Evolutionary conservation across 2,797 vertebrate genomes (phyloP), one percentile per base, ranked within the genome.

Genomic region (Oryzias sinensis): DNA sequence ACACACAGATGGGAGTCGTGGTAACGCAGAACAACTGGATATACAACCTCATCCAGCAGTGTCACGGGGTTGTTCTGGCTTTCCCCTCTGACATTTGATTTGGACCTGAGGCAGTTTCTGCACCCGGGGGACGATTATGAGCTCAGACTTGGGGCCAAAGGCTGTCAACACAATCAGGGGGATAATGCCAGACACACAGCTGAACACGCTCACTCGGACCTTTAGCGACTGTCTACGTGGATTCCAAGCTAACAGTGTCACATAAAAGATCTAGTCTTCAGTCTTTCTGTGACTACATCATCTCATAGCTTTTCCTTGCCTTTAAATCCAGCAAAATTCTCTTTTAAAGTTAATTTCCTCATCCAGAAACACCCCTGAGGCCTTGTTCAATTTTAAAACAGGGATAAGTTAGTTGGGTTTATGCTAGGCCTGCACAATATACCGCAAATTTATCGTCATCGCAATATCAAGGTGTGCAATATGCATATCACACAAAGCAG

Each of bases 151-250:
- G 1, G 58, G 70, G 75, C 65, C 72, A 59, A 49, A 65, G 64
- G 73, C 77, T 81, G 76, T 81, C 81, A 78, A 60, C 78, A 65
- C 74, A 74, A 70, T 81, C 70, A 73, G 22, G 9, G 64, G 68
- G 75, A 78, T 84, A 78, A 85, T 71, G 76, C 78, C 70, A 83
- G 57, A 78, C 62, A 61, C 63, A 66, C 6, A 29, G 57, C 46
- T 46, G 27, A 41, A 52, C 14, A 46, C 14, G 44, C 22, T 74
- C 17, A 66, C 37, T 56, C 33, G 68, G 22, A 41, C 62, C 64
- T 61, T 65, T 44, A 45, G 45, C 49, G 48, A 18, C 47, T 2
- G 3, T 42, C 51, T 56, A 62, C 29, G 46, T 50, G 43, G 54
- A 52, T 54, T 61, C 47, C 54, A 47, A 46, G 17, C 24, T 52